These are phyloP conservation scores for Coenonympha arcania DNA, from an alignment of 2,888 invertebrate genomes.

Conservation along the genomic window DNA sequence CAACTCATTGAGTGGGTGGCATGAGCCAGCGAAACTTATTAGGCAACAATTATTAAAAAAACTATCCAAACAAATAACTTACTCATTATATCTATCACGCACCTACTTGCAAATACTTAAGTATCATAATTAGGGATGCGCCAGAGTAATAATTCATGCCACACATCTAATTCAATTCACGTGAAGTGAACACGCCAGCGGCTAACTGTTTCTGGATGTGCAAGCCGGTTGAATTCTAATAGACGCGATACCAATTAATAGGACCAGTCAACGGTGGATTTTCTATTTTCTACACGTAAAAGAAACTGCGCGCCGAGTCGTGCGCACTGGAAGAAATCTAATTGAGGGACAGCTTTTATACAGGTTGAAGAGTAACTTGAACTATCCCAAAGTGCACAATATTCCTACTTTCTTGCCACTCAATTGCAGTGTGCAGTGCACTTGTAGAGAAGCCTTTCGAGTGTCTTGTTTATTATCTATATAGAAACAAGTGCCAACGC, in stretches of 20 bases:
- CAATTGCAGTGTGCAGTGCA: neutral
- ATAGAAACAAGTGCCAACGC: neutral
- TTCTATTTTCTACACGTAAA: constrained; percentile 75
- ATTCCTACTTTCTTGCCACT: neutral
- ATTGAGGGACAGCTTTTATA: constrained; percentile 34
- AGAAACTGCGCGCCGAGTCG: constrained; percentile 64
- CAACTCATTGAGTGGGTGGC: neutral
- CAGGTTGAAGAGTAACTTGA: neutral
- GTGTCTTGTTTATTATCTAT: neutral
- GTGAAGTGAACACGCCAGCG: constrained; percentile 58
- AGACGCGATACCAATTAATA: constrained; percentile 66
- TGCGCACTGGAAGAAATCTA: constrained; percentile 62
- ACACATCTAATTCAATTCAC: constrained; percentile 60
- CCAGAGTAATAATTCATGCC: constrained; percentile 38
- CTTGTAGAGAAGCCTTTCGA: neutral
- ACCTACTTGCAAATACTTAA: constrained; percentile 21
- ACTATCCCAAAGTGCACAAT: neutral
- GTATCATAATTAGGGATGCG: constrained; percentile 39
- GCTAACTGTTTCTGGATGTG: constrained; percentile 64
- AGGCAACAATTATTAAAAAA: neutral
- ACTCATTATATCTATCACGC: constrained; percentile 37
- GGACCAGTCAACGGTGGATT: constrained; percentile 71
- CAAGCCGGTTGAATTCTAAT: constrained; percentile 67
- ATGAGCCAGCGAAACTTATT: neutral
- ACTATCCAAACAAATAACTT: constrained; percentile 4